phyloP scores from a whole-genome alignment of 1,140 invertebrate genomes.

The Steinernema khuongi region DNA sequence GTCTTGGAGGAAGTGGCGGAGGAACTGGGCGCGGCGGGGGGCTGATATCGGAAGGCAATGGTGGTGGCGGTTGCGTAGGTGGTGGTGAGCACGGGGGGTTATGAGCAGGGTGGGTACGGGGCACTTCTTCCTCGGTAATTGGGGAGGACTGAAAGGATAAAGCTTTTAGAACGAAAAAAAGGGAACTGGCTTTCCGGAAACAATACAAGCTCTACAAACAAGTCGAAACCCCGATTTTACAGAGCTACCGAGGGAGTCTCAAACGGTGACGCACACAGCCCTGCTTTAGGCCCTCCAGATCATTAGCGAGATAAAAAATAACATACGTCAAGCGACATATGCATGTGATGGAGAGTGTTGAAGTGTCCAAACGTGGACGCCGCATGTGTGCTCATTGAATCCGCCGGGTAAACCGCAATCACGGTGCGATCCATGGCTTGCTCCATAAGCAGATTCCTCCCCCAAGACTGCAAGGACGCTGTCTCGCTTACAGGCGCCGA shows the following conservation, averaged over 20 bases:
- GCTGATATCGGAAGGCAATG: constrained; percentile 23
- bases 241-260: no score
- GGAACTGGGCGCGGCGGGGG: constrained; percentile 1
- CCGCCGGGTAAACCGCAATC: constrained; percentile 38
- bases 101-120: no score
- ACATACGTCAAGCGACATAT: background rate
- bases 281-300: no score
- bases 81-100: constrained; percentile 28
- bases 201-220: no score
- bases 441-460: constrained; percentile 40
- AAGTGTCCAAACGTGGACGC: constrained; percentile 15
- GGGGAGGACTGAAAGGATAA: constrained; percentile 14
- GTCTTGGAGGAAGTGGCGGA: constrained; percentile 29
- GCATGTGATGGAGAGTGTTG: background rate
- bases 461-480: constrained; percentile 48
- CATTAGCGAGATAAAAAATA: background rate
- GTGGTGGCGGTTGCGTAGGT: constrained; percentile 32
- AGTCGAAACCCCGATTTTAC: no score
- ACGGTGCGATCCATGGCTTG: constrained; percentile 20
- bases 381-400: constrained; percentile 45
- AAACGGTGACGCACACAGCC: no score
- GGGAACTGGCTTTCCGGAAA: no score
- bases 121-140: no score
- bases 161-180: no score
- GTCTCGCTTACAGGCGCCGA: constrained; percentile 30